A percentile compares a stretch with the other conserved stretches of the same genome.
These are phyloP conservation scores for Acleris sparsana DNA, from an alignment of 2,888 invertebrate species.

Conservation along the genomic window DNA sequence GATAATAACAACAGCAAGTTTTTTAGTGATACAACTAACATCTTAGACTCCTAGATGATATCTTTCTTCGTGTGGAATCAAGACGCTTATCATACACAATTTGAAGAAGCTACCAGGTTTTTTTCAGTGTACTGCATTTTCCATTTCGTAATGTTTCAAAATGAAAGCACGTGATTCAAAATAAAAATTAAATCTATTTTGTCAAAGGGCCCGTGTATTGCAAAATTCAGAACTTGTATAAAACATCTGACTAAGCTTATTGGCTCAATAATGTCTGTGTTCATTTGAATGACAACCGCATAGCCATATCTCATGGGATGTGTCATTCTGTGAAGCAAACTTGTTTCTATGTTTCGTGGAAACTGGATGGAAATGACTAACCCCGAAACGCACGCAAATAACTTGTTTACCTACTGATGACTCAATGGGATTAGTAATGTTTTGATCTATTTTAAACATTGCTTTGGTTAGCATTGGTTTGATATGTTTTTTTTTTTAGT, in stretches of 20 bases:
- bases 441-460: constrained; percentile 19
- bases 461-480: background rate
- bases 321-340: constrained; percentile 11
- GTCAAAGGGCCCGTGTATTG: too few species aligned
- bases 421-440: constrained; percentile 29
- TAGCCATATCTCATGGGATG: constrained; percentile 5
- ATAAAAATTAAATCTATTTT: too few species aligned
- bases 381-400: constrained; percentile 27
- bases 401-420: constrained; percentile 25
- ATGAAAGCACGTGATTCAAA: too few species aligned
- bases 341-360: constrained; percentile 17
- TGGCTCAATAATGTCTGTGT: background rate
- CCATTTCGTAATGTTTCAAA: too few species aligned
- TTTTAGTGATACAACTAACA: too few species aligned
- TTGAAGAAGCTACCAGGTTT: too few species aligned
- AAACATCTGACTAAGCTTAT: background rate
- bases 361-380: constrained; percentile 25
- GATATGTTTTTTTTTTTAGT: background rate
- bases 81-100: too few species aligned
- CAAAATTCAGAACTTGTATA: too few species aligned
- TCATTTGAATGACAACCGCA: background rate
- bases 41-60: too few species aligned
- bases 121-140: too few species aligned
- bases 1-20: too few species aligned
- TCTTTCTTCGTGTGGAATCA: too few species aligned